Percentiles rank a stretch among this genome's conserved stretches.
Conservation (phyloP, 1,140 invertebrate genomes). For the Cydia amplana region DNA sequence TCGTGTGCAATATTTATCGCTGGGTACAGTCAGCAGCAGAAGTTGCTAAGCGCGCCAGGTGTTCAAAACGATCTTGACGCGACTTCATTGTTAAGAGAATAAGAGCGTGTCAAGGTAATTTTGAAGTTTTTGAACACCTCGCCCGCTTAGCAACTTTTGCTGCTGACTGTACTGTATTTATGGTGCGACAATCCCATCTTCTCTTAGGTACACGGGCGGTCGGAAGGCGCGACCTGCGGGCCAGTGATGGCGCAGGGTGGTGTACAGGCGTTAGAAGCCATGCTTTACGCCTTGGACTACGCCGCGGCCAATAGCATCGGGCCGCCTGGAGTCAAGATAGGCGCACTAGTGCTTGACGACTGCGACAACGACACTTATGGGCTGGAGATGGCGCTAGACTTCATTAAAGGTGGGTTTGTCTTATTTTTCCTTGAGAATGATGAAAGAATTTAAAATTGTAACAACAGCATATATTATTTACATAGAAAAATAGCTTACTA, state of each 20-base stretch:
- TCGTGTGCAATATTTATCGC: too few species aligned
- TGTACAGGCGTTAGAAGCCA: conserved; percentile 93
- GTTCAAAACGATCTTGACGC: too few species aligned
- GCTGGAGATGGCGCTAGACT: conserved; percentile 96
- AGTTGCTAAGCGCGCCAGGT: too few species aligned
- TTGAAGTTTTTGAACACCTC: too few species aligned
- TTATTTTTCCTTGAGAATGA: not conserved
- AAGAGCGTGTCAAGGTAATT: too few species aligned
- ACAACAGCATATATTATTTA: too few species aligned
- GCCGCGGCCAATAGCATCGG: conserved; percentile 49
- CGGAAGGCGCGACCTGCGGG: conserved; percentile 15
- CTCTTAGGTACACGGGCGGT: not conserved
- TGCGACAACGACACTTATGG: conserved; percentile 98
- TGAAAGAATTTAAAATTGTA: too few species aligned
- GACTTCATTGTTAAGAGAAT: too few species aligned
- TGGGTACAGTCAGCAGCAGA: too few species aligned
- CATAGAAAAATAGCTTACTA: too few species aligned
- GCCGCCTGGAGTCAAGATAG: conserved; percentile 88
- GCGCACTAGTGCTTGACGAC: conserved; percentile 95
- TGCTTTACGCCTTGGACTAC: conserved; percentile 93
- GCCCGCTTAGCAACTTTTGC: too few species aligned
- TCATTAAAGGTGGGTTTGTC: conserved; percentile 91
- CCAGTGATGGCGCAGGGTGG: conserved; percentile 97
- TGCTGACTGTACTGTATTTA: too few species aligned
- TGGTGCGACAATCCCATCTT: not conserved